Base-by-base conservation (phyloP, 2,888 invertebrate genomes). In the Diogma glabrata region DNA sequence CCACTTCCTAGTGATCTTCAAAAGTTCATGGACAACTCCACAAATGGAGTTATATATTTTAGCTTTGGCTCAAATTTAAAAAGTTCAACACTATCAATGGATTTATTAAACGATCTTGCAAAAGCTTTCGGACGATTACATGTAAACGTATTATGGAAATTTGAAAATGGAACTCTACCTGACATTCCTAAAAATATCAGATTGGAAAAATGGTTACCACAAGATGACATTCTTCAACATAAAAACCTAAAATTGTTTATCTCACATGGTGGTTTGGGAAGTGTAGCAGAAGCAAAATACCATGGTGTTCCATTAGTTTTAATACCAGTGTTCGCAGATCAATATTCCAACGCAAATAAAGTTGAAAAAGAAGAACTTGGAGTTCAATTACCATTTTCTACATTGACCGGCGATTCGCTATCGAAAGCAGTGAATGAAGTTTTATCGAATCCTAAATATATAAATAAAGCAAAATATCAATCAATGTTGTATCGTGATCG, bases 291-390 rank as follows among this genome's bases (percentile, higher is more conserved):
- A 54, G 65, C 73, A 1, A 60, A 73, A 47, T 70, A 71, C 47
- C 67, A 71, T 55, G 73, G 72, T 16, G 70, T 69, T 14, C 74
- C 75, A 0, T 59, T 74, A 14, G 58, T 75, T n/a, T 73, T 72
- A 2, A 67, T 76, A 45, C 76, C 76, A 0, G 62, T 76, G 14
- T 72, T 71, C 52, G 72, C 66, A 0, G 76, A 77, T 60, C 76
- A 77, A 58, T 65, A 68, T 50, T 55, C 70, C 14, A 76, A 76
- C 53, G 71, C 75, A 62, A 66, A 61, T 2, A 64, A 65, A 8
- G 71, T 72, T 3, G 67, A 64, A 49, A 54, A 58, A 4, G 60
- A 62, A 43, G 76, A 74, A 3, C 70, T 65, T 58, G 75, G 68
- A 1, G 54, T 67, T 4, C 60, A 56, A 2, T 57, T 75, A 1